phyloP scores from a whole-genome alignment of 92 coral and sea anemone genomes.

The Phenganax stokvisi region DNA sequence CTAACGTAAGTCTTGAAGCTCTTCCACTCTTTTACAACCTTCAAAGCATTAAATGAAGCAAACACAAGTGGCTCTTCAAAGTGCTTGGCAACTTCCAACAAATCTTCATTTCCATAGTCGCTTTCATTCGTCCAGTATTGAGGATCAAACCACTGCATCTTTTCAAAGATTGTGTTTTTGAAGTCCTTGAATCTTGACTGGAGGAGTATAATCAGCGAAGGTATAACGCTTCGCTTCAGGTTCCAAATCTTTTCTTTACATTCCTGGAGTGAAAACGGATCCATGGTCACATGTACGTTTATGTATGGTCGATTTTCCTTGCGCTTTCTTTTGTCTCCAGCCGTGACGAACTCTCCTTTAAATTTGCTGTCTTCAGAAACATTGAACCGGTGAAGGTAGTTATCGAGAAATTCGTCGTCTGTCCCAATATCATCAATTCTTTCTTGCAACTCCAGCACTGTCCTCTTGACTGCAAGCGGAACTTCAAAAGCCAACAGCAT shows the following conservation, averaged over 20 bases:
- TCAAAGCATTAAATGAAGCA: background rate
- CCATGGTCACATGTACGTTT: background rate
- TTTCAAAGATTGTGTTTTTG: too few species aligned
- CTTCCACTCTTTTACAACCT: background rate
- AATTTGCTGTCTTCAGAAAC: background rate
- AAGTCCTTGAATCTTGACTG: background rate
- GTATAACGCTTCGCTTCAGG: background rate
- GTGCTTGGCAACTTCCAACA: background rate
- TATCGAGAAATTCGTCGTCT: background rate
- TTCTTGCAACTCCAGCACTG: background rate
- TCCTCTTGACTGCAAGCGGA: conserved; percentile 5
- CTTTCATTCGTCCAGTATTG: background rate
- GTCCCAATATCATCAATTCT: background rate
- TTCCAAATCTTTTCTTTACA: background rate
- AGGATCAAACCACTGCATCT: background rate
- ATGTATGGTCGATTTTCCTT: background rate
- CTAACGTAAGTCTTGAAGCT: background rate
- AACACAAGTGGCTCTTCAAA: conserved; percentile 5
- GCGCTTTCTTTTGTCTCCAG: background rate
- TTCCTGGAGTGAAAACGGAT: background rate
- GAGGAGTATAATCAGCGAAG: background rate
- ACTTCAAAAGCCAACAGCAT: conserved; percentile 9
- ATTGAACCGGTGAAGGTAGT: background rate
- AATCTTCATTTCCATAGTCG: background rate
- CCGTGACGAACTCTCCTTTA: background rate